Evolutionary conservation across 2,888 invertebrate species (phyloP).

Genomic region (Napeogenes sylphis): DNA sequence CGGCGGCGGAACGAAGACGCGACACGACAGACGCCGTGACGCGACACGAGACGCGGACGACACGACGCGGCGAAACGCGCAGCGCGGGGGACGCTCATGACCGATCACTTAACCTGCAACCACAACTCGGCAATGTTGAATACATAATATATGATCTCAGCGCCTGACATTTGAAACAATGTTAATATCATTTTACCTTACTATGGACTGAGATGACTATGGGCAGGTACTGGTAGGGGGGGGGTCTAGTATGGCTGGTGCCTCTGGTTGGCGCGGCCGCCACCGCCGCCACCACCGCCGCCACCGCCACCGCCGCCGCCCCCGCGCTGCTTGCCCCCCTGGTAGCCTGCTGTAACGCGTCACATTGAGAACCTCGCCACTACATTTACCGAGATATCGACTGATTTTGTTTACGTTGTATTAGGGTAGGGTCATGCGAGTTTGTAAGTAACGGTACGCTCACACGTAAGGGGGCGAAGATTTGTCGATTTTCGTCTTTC

Average conservation of each 20-base stretch:
- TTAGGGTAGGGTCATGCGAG: constrained; percentile 21
- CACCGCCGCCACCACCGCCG: constrained; percentile 72
- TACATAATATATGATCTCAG: background rate
- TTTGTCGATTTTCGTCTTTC: background rate
- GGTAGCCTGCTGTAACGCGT: constrained; percentile 78
- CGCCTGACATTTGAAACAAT: background rate
- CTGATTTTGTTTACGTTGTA: constrained; percentile 9
- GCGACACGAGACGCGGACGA: constrained; percentile 46
- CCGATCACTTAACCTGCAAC: constrained; percentile 75
- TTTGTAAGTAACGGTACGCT: constrained; percentile 24
- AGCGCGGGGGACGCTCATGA: constrained; percentile 56
- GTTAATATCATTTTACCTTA: constrained; percentile 49
- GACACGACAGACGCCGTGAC: constrained; percentile 27
- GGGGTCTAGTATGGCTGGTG: constrained; percentile 88
- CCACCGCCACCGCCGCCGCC: constrained; percentile 82
- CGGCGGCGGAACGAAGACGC: constrained; percentile 43
- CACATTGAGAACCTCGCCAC: constrained; percentile 27
- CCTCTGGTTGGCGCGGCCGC: constrained; percentile 88
- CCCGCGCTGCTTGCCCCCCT: constrained; percentile 91
- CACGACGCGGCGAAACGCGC: constrained; percentile 40
- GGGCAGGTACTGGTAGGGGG: constrained; percentile 57
- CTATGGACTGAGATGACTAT: constrained; percentile 73
- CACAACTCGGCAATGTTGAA: background rate
- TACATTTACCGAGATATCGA: constrained; percentile 8
- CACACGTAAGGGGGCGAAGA: constrained; percentile 22